Conservation (phyloP, 2,797 vertebrate species). For the Petrocephalus sullivani region DNA sequence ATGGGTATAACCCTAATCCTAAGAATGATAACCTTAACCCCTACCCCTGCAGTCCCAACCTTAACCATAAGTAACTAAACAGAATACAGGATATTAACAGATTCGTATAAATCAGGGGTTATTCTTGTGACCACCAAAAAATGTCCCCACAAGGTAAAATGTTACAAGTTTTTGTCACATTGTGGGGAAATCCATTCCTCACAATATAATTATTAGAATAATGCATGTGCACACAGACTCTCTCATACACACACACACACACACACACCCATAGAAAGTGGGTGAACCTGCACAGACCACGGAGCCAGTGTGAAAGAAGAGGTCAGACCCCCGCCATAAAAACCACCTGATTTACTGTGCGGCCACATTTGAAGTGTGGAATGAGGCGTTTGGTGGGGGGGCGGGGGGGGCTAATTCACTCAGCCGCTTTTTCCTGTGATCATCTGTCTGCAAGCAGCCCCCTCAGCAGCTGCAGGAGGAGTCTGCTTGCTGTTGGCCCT, state of each 20-base stretch:
- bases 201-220: neutral
- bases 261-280: neutral
- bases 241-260: neutral
- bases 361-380: constrained; percentile 68
- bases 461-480: constrained; percentile 41
- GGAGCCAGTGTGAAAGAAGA: constrained; percentile 47
- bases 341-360: constrained; percentile 70
- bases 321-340: constrained; percentile 54
- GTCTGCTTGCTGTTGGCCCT: neutral
- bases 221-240: neutral
- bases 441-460: constrained; percentile 68
- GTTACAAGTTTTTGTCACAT: neutral
- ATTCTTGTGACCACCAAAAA: neutral
- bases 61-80: neutral
- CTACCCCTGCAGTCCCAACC: neutral
- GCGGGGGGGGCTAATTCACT: constrained; percentile 71
- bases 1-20: neutral
- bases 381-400: neutral
- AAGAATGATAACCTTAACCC: neutral
- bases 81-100: neutral
- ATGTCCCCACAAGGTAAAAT: neutral
- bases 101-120: neutral
- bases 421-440: constrained; percentile 73
- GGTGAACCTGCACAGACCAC: neutral
- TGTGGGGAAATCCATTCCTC: neutral